Evolutionary conservation across 2,888 invertebrate genomes (phyloP).

Genomic region (Apodemia duryi): DNA sequence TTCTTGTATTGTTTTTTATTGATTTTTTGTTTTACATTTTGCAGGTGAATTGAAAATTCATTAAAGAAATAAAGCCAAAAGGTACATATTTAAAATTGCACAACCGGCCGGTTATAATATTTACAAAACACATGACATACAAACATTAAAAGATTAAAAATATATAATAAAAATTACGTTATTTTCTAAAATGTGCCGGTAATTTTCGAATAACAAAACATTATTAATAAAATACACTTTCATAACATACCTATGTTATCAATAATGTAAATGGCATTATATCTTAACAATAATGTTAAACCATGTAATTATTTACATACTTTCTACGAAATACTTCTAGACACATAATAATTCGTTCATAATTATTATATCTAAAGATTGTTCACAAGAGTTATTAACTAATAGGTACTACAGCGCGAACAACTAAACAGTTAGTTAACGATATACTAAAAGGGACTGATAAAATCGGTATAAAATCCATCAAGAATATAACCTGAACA

Average conservation of each 20-base stretch:
- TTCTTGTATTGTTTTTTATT: no score
- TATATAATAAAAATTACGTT: conserved; percentile 1
- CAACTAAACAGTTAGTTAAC: background rate
- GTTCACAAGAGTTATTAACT: background rate
- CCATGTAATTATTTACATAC: background rate
- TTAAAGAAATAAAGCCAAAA: background rate
- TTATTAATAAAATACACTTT: background rate
- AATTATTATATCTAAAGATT: no score
- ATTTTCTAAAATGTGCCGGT: conserved; percentile 6
- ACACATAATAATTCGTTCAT: no score
- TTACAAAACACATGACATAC: conserved; percentile 28
- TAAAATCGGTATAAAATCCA: no score
- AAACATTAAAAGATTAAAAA: conserved; percentile 6
- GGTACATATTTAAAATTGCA: conserved; percentile 50
- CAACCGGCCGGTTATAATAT: conserved; percentile 66
- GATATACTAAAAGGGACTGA: no score
- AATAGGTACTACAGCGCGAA: conserved; percentile 4
- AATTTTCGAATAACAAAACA: background rate
- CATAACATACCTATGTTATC: background rate
- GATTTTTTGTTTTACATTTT: no score
- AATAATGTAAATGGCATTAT: conserved; percentile 5
- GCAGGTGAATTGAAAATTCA: no score
- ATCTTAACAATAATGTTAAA: background rate
- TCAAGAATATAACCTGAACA: no score
- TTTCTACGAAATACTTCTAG: no score